Base-by-base conservation (phyloP, 2,113 vertebrate species). In the Tyto alba region DNA sequence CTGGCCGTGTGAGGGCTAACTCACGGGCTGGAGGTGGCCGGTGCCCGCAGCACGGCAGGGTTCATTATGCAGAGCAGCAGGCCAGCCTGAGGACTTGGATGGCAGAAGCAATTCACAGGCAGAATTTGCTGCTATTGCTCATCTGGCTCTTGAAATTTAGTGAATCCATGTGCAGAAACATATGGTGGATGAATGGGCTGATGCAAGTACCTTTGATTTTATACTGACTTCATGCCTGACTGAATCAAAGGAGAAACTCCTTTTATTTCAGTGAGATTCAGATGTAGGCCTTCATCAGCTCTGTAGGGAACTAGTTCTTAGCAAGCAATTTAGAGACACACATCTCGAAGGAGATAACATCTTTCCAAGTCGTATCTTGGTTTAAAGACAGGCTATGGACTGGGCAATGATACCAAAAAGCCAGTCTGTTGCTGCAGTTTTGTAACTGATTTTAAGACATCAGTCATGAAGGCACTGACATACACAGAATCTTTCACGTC, bases 1-100 rank as follows among this genome's bases (percentile, higher is more conserved):
- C 48, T 60, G 57, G 34, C 17, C 1, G 3, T 41, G 38, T 0
- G 1, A 75, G 21, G 7, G 8, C 8, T 11, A 57, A 43, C 0
- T 0, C 36, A 8, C 9, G 38, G 50, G 26, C 50, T 43, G 38
- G 78, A 57, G 56, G 50, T 82, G 50, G 32, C 34, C 0, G 0
- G 68, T 0, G 2, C 41, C 52, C 6, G 1, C 52, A 53, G 66
- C 47, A 18, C 1, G 1, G 82, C 71, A 60, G 67, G 53, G 53
- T 34, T 85, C 14, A 3, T 60, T n/a, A 25, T 11, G 40, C 29
- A 53, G 27, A 66, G 38, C 77, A 71, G 55, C 50, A 30, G 64
- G 32, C 30, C 53, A 64, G 72, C 50, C 67, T 30, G 30, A 95
- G 45, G 43, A 80, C 30, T 72, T 4, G 1, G n/a, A n/a, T 21